Evolutionary conservation across 2,888 invertebrate species (phyloP).

Genomic region (Julus scandinavius): DNA sequence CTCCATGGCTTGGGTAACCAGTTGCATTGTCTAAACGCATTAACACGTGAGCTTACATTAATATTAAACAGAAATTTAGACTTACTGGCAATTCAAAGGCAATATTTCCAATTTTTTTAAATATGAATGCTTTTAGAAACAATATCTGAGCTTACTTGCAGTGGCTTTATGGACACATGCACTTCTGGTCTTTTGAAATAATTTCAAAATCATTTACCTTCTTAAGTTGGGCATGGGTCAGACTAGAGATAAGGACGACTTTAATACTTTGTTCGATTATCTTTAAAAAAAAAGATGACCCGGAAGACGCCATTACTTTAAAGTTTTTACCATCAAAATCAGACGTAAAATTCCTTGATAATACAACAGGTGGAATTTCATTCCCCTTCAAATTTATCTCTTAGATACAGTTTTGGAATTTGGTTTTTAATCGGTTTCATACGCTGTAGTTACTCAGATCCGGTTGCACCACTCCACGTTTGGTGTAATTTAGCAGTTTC

Average conservation of each 20-base stretch:
- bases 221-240: not conserved
- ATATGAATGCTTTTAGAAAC: too few relatives aligned
- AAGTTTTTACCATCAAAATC: not conserved
- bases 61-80: too few relatives aligned
- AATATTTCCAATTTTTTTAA: too few relatives aligned
- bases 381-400: not conserved
- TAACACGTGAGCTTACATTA: too few relatives aligned
- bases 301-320: not conserved
- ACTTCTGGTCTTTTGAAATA: too few relatives aligned
- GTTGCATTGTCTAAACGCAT: too few relatives aligned
- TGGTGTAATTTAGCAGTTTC: not conserved
- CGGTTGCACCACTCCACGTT: not conserved
- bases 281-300: not conserved
- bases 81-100: too few relatives aligned
- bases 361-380: not conserved
- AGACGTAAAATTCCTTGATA: not conserved
- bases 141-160: too few relatives aligned
- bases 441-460: not conserved
- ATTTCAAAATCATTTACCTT: too few relatives aligned
- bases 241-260: not conserved
- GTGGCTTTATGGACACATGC: too few relatives aligned
- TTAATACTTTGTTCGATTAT: not conserved
- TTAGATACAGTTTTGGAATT: not conserved
- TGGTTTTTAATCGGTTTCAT: not conserved
- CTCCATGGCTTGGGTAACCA: not conserved